Conservation (phyloP, 2,113 vertebrate species). For the Erythrolamprus reginae region DNA sequence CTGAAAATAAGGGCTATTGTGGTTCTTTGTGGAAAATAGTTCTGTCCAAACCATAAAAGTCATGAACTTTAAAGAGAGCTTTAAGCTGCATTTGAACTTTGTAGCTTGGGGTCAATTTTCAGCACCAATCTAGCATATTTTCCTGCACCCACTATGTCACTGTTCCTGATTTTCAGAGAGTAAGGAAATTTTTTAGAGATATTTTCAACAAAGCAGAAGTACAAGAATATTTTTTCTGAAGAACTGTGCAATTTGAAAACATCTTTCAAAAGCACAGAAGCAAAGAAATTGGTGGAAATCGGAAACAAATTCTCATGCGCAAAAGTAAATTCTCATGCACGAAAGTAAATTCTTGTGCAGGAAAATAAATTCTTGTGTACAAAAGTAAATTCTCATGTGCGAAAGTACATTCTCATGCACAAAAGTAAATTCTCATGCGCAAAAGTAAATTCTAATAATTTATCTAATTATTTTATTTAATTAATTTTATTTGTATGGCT, state of each 20-base stretch:
- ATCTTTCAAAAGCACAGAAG: no score
- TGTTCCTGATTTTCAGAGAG: constrained; percentile 37
- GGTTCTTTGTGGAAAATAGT: constrained; percentile 23
- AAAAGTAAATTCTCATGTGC: no score
- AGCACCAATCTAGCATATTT: constrained; percentile 23
- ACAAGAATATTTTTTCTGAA: neutral
- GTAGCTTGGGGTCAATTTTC: constrained; percentile 18
- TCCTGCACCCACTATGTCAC: constrained; percentile 49
- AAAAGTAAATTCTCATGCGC: no score
- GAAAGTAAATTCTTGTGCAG: no score
- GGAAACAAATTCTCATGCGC: no score
- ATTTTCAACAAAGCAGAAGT: neutral
- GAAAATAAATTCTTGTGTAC: no score
- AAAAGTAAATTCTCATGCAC: no score
- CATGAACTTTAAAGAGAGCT: constrained; percentile 35
- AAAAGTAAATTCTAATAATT: no score
- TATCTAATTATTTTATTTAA: neutral
- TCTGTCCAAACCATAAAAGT: constrained; percentile 30
- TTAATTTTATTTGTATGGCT: neutral
- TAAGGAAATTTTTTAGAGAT: constrained; percentile 18
- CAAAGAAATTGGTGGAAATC: no score
- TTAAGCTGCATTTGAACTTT: constrained; percentile 35
- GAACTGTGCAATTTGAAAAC: neutral
- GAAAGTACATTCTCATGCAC: no score
- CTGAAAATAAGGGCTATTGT: constrained; percentile 22